These are phyloP conservation scores for Polylopha cassiicola DNA, from an alignment of 2,888 invertebrate genomes.

Conservation along the genomic window DNA sequence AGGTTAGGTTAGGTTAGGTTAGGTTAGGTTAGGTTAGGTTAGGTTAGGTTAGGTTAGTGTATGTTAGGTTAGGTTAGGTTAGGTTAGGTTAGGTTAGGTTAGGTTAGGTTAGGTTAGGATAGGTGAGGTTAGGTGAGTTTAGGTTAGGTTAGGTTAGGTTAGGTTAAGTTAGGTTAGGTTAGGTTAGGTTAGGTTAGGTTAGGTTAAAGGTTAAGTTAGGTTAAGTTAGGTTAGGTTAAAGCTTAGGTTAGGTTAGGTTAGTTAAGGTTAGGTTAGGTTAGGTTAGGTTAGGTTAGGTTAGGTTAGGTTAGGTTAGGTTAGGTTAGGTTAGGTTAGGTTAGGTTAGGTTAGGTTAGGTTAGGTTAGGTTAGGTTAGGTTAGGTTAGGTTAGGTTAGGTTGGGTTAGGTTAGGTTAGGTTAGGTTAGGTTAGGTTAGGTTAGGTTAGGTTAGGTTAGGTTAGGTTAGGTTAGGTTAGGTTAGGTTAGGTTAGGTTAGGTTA, in stretches of 20 bases:
- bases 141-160: conserved; percentile 10
- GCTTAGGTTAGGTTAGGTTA: neutral
- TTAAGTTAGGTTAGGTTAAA: neutral
- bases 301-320: conserved; percentile 17
- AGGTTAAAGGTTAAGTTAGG: neutral
- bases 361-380: conserved; percentile 22
- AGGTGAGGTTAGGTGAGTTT: conserved; percentile 14
- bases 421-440: conserved; percentile 27
- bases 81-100: conserved; percentile 13
- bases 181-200: conserved; percentile 1
- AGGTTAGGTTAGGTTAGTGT: conserved; percentile 3
- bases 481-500: conserved; percentile 25
- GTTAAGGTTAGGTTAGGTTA: conserved; percentile 10
- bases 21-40: conserved; percentile 4
- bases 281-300: conserved; percentile 15
- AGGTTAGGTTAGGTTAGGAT: conserved; percentile 15
- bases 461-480: conserved; percentile 33
- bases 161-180: conserved; percentile 9
- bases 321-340: conserved; percentile 18
- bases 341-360: conserved; percentile 25
- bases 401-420: conserved; percentile 22
- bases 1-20: conserved; percentile 4
- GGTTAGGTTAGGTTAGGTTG: conserved; percentile 5
- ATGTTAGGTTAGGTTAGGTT: conserved; percentile 13
- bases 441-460: conserved; percentile 30